phyloP scores from a whole-genome alignment of 1,140 invertebrate species.

The Uloborus diversus region DNA sequence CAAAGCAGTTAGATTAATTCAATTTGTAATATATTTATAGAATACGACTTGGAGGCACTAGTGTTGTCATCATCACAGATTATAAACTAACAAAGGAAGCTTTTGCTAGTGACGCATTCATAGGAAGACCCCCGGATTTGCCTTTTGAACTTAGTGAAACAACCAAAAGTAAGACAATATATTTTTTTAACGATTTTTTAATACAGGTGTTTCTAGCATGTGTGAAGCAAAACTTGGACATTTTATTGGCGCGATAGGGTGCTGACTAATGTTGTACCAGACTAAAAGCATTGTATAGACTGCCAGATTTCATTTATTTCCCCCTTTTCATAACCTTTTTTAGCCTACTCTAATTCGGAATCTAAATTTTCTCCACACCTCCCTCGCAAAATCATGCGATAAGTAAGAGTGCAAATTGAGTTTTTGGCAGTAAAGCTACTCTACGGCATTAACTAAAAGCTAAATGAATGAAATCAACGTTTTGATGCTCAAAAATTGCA shows the following conservation, averaged over 20 bases:
- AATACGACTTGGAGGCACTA: constrained; percentile 31
- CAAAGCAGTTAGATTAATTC: neutral
- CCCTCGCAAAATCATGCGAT: too few relatives aligned
- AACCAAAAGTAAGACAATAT: constrained; percentile 8
- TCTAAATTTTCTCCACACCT: too few relatives aligned
- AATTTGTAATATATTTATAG: neutral
- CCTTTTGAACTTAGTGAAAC: constrained; percentile 16
- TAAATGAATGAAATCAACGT: too few relatives aligned
- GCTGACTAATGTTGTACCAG: neutral
- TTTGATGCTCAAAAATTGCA: too few relatives aligned
- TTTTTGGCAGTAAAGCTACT: too few relatives aligned
- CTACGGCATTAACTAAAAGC: too few relatives aligned
- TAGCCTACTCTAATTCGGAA: neutral
- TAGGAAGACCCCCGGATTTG: constrained; percentile 40
- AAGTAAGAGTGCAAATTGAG: too few relatives aligned
- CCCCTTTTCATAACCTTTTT: neutral
- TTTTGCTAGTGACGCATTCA: constrained; percentile 53
- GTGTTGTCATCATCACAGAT: constrained; percentile 54
- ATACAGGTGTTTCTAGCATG: too few relatives aligned
- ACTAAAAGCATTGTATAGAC: neutral
- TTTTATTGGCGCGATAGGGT: too few relatives aligned
- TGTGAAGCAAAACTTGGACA: too few relatives aligned
- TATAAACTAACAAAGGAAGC: constrained; percentile 53
- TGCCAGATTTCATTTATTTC: neutral
- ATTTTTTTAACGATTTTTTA: neutral